Conservation (phyloP, 2,888 invertebrate species). For the Himalopsyche japonica region DNA sequence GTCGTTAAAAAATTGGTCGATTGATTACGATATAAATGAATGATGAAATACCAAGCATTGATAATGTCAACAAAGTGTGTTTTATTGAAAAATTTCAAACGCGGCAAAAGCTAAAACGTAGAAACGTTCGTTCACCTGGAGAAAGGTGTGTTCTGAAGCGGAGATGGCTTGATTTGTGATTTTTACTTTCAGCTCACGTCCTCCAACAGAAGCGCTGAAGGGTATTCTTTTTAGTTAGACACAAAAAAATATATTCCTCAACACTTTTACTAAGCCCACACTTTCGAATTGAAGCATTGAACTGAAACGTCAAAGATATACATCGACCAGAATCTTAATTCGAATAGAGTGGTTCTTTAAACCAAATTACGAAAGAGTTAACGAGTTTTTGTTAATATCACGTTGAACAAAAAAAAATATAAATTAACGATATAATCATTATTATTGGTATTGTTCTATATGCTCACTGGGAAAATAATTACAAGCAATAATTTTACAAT, state of each 20-base stretch:
- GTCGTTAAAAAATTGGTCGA: too few relatives aligned
- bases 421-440: too few relatives aligned
- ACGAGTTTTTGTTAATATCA: too few relatives aligned
- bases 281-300: not conserved
- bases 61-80: too few relatives aligned
- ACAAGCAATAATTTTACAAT: too few relatives aligned
- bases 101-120: not conserved
- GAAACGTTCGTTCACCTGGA: constrained; percentile 7
- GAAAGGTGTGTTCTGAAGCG: not conserved
- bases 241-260: not conserved
- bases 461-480: too few relatives aligned
- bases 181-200: constrained; percentile 35
- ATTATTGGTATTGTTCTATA: too few relatives aligned
- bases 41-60: too few relatives aligned
- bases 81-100: not conserved
- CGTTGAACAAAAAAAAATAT: too few relatives aligned
- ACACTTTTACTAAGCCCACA: not conserved
- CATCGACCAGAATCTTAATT: not conserved
- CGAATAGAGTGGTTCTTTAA: not conserved
- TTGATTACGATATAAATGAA: too few relatives aligned
- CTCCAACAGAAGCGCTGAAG: constrained; percentile 29
- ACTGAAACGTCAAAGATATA: not conserved
- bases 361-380: too few relatives aligned
- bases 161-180: constrained; percentile 33
- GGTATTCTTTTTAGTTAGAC: constrained; percentile 29